phyloP scores from a whole-genome alignment of 2,797 vertebrate genomes.

The Allochrocebus solatus region DNA sequence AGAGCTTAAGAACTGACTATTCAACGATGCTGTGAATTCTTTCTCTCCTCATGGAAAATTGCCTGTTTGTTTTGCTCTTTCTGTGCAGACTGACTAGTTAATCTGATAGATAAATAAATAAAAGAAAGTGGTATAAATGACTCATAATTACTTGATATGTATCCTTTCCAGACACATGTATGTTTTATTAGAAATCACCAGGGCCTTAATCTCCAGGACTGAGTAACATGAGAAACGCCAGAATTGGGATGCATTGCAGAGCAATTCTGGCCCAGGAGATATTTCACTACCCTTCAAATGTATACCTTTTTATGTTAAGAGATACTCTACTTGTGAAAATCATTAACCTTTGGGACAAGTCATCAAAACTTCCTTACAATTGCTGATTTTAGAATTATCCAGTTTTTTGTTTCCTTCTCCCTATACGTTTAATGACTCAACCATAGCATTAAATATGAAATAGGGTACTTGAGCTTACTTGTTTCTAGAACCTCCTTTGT shows the following conservation, averaged over 20 bases:
- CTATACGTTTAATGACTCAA: background rate
- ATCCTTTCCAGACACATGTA: background rate
- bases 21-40: background rate
- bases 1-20: background rate
- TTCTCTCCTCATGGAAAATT: background rate
- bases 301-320: background rate
- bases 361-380: background rate
- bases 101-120: slow-evolving; percentile 39
- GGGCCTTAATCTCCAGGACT: background rate
- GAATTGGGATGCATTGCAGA: background rate
- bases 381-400: background rate
- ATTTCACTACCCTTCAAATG: background rate
- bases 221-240: slow-evolving; percentile 1
- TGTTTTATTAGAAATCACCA: slow-evolving; percentile 37
- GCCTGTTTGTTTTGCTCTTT: slow-evolving; percentile 41
- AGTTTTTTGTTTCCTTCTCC: background rate
- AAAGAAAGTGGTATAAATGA: background rate
- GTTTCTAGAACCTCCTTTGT: background rate
- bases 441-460: background rate
- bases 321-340: background rate
- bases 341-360: background rate
- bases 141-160: slow-evolving; percentile 10
- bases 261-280: background rate
- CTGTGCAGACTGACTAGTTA: background rate
- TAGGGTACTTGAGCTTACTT: background rate